Evolutionary conservation across 2,113 vertebrate genomes (phyloP).

Genomic region (Festucalex cinctus): DNA sequence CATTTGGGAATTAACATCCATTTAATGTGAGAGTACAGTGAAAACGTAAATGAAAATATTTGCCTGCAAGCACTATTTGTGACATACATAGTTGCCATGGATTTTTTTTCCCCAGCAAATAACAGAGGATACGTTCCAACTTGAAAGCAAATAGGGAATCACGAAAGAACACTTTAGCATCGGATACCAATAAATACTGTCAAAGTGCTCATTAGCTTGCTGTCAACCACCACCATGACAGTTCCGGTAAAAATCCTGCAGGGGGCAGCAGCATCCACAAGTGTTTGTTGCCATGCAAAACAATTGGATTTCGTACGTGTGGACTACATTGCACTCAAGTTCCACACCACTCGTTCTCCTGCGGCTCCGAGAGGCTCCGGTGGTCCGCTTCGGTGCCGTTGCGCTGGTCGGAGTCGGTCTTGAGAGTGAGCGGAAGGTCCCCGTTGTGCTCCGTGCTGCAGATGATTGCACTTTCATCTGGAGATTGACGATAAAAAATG

Average conservation of each 20-base stretch:
- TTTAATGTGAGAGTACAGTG: too few species aligned
- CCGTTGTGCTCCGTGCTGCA: conserved; percentile 1
- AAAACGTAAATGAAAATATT: too few species aligned
- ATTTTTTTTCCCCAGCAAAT: too few species aligned
- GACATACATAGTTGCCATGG: too few species aligned
- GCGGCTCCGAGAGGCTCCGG: conserved; percentile 62
- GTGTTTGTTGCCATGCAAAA: neutral
- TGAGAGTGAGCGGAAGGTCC: neutral
- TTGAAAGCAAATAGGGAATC: too few species aligned
- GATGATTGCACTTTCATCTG: conserved; percentile 33
- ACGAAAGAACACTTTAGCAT: too few species aligned
- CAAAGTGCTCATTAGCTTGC: too few species aligned
- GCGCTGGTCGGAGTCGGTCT: neutral
- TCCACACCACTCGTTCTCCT: conserved; percentile 73
- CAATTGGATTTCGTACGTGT: too few species aligned
- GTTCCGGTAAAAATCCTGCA: conserved; percentile 35
- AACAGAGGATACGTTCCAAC: too few species aligned
- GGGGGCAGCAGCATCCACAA: conserved; percentile 36
- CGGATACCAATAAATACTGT: too few species aligned
- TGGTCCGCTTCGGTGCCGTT: conserved; percentile 6
- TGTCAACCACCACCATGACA: neutral
- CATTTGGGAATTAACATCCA: neutral
- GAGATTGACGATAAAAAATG: conserved; percentile 13
- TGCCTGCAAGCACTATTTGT: too few species aligned
- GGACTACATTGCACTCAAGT: neutral